Evolutionary conservation across 1,140 invertebrate genomes (phyloP).

Genomic region (Phthorimaea operculella): DNA sequence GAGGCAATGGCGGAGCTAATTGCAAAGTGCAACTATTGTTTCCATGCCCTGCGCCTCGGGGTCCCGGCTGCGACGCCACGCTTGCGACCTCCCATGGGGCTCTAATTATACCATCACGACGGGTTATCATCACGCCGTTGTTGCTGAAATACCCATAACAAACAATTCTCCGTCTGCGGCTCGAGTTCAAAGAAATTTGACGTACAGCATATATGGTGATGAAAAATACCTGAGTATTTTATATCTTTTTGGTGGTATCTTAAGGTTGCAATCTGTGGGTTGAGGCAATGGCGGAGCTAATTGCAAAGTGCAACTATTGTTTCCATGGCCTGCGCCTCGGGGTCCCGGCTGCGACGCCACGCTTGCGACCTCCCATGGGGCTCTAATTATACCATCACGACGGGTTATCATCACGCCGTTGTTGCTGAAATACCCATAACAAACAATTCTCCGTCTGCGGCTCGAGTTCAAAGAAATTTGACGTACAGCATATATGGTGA

Average conservation of each 20-base stretch:
- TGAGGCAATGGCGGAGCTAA: too few relatives aligned
- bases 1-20: slow-evolving; percentile 31
- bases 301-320: slow-evolving; percentile 57
- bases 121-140: background rate
- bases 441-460: too few relatives aligned
- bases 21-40: slow-evolving; percentile 57
- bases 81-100: slow-evolving; percentile 9
- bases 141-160: background rate
- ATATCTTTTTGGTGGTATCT: too few relatives aligned
- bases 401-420: background rate
- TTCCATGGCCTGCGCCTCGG: slow-evolving; percentile 33
- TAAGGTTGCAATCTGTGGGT: too few relatives aligned
- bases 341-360: too few relatives aligned
- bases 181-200: too few relatives aligned
- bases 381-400: slow-evolving; percentile 29
- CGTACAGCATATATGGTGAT: too few relatives aligned
- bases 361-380: slow-evolving; percentile 10
- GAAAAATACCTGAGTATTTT: too few relatives aligned
- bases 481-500: too few relatives aligned
- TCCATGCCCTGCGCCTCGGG: slow-evolving; percentile 31
- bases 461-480: too few relatives aligned
- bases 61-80: background rate
- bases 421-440: too few relatives aligned
- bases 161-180: too few relatives aligned
- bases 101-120: slow-evolving; percentile 28